These are phyloP conservation scores for Dicycla oo DNA, from an alignment of 2,888 invertebrate species.

Conservation along the genomic window DNA sequence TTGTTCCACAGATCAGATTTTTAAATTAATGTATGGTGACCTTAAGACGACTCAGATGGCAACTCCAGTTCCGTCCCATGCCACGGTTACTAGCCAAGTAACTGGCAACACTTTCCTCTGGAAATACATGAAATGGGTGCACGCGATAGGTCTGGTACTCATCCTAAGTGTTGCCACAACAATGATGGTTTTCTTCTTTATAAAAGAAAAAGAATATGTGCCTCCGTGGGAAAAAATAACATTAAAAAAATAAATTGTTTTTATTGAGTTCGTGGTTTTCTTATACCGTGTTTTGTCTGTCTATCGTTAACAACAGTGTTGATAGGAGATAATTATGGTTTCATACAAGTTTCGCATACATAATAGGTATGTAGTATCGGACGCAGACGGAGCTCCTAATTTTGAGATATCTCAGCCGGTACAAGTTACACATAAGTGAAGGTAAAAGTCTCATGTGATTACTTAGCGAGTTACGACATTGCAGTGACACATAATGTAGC, in stretches of 20 bases:
- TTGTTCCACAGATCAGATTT: slow-evolving; percentile 12
- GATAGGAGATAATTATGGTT: neutral
- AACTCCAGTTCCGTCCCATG: neutral
- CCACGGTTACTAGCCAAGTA: neutral
- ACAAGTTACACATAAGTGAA: neutral
- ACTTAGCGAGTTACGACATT: neutral
- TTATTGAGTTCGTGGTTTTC: neutral
- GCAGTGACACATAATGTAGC: too few species aligned
- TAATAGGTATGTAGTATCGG: too few species aligned
- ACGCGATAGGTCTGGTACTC: neutral
- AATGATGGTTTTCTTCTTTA: slow-evolving; percentile 5
- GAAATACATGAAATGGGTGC: slow-evolving; percentile 8
- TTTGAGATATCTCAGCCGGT: neutral
- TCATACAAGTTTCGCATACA: neutral
- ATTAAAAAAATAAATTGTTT: neutral
- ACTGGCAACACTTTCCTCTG: neutral
- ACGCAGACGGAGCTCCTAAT: neutral
- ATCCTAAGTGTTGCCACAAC: neutral
- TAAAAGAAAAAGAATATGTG: neutral
- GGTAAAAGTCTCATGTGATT: neutral
- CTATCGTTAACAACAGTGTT: neutral
- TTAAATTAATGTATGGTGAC: neutral
- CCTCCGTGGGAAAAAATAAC: neutral
- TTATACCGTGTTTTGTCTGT: neutral
- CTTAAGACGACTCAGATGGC: neutral